Evolutionary conservation across 2,113 vertebrate genomes (phyloP), one percentile per base, ranked within the genome.

Genomic region (Pseudopodoces humilis): DNA sequence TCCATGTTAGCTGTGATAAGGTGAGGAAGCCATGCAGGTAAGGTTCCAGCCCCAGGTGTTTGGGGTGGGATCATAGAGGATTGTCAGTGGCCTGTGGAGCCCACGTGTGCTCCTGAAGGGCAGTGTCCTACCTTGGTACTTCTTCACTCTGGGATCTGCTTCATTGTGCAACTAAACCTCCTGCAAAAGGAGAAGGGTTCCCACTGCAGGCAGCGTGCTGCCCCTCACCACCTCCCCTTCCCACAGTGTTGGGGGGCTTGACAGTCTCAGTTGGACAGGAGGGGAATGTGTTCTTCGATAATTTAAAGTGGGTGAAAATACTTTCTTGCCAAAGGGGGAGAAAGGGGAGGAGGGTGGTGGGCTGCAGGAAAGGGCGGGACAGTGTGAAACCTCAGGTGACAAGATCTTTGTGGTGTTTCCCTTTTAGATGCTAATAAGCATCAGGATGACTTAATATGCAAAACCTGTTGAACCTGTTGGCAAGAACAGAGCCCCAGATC

Each of bases 401-500:
- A 33, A 41, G 58, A 10, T 72, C 59, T 88, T 78, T 28, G 33
- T 31, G 7, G 2, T 2, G 3, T 87, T 91, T 91, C 62, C 49
- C 70, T 95, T 88, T 74, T 62, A 80, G 52, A 53, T 9, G 0
- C 53, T 77, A 65, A 13, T 77, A 67, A 89, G 69, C 33, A 53
- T 83, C 5, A 2, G 16, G 16, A 50, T 94, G 78, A 92, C 88
- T 78, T 95, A 86, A 90, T 81, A 50, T 64, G 75, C 68, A 80
- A 90, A 96, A 95, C 95, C 95, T 92, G 95, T 94, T 95, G 79
- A 95, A 94, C 95, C 93, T 94, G 96, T 94, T 96, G 84, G 91
- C 77, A 74, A 83, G 88, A 92, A 13, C 46, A 69, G 68, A 89
- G 71, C 49, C 68, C 65, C 56, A 28, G 74, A 88, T 95, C 68